Conservation (phyloP, 2,888 invertebrate species). For the Hedya salicella region DNA sequence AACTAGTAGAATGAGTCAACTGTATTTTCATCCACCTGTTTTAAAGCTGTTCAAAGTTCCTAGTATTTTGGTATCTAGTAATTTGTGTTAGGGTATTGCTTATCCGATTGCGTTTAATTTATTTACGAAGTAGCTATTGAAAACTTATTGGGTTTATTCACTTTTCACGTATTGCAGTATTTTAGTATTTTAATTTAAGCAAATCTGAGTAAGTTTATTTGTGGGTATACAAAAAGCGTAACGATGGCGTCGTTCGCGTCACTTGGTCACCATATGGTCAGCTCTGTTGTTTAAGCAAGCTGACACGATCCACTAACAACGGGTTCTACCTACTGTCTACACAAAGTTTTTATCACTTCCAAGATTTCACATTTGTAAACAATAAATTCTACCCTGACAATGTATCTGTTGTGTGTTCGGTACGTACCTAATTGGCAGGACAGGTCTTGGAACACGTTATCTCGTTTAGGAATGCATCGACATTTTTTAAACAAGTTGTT, state of each 20-base stretch:
- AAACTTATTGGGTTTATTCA: no score
- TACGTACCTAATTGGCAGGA: slow-evolving; percentile 25
- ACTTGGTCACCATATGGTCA: slow-evolving; percentile 81
- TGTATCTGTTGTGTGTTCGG: slow-evolving; percentile 37
- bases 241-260: slow-evolving; percentile 48
- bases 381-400: slow-evolving; percentile 48
- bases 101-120: no score
- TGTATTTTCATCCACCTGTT: no score
- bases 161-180: no score
- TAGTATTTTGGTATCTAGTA: no score
- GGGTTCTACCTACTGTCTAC: slow-evolving; percentile 48
- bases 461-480: neutral
- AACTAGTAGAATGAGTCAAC: no score
- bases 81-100: no score
- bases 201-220: slow-evolving; percentile 14
- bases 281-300: slow-evolving; percentile 52
- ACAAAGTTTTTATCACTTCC: slow-evolving; percentile 55
- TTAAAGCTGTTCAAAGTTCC: no score
- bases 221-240: slow-evolving; percentile 50
- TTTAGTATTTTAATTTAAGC: neutral
- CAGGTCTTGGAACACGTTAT: slow-evolving; percentile 29
- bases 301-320: slow-evolving; percentile 57
- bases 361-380: slow-evolving; percentile 55
- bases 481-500: slow-evolving; percentile 11
- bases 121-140: no score